Base-by-base conservation (phyloP, 2,113 vertebrate genomes). In the Gorsachius goisagi region DNA sequence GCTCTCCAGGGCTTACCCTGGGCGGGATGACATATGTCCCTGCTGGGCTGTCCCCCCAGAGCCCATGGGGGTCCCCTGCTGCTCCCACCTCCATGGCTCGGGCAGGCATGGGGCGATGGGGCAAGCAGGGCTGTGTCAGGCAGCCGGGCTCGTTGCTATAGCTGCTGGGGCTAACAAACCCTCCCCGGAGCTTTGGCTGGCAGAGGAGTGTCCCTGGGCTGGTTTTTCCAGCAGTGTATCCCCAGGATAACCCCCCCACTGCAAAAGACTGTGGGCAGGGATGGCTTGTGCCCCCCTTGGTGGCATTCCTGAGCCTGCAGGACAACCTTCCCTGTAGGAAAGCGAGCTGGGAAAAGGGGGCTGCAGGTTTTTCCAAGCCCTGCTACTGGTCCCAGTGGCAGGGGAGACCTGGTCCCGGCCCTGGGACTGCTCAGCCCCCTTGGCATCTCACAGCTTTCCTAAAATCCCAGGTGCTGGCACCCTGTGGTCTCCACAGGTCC, bases 141-240 rank as follows among this genome's bases (percentile, higher is more conserved):
- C 16, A 26, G 75, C 73, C 27, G 52, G 20, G 37, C 67, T 75
- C 0, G 95, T 97, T 88, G 88, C 94, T 85, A 93, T 82, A 64
- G 91, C 80, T 91, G 85, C 86, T 39, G 50, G 45, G 44, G 18
- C n/a, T 9, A 89, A 97, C 95, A 96, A 97, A 96, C 52, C 80
- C 52, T 74, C 24, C 82, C 79, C 0, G 1, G 4, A 35, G 76
- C n/a, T 41, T 12, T 33, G 79, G 62, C 53, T 2, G 0, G 3
- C 1, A 1, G 19, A 32, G 68, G 59, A 94, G 45, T 6, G 22
- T 53, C 60, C 53, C 66, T 15, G 28, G 66, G 33, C 69, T 67
- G 81, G 19, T 50, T 87, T 73, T 89, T 44, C 91, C 68, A 13
- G 37, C 4, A 2, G 20, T 4, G 22, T 23, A n/a, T 21, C 33